These are phyloP conservation scores for Thryonomys swinderianus DNA, from an alignment of 2,113 vertebrate species.

Conservation along the genomic window DNA sequence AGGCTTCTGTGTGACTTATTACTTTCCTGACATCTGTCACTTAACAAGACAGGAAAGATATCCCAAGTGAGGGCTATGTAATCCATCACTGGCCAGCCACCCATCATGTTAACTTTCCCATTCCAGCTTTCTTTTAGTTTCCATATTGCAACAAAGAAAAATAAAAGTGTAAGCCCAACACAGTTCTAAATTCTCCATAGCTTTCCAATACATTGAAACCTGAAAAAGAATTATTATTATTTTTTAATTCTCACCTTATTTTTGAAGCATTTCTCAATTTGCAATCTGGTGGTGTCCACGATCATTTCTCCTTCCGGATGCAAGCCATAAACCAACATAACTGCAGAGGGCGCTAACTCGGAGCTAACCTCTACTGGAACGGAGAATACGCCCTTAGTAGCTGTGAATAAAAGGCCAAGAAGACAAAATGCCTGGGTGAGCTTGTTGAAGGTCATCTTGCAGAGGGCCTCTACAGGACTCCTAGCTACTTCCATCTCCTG, in stretches of 20 bases:
- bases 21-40: neutral
- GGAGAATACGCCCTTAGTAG: constrained; percentile 81
- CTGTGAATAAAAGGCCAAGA: constrained; percentile 60
- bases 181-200: neutral
- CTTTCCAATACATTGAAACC: neutral
- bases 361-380: constrained; percentile 83
- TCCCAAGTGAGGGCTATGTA: neutral
- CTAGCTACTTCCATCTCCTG: no score
- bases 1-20: neutral
- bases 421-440: neutral
- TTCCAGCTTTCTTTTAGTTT: neutral
- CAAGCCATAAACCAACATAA: constrained; percentile 87
- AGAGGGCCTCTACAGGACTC: neutral
- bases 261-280: constrained; percentile 88
- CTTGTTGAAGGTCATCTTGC: neutral
- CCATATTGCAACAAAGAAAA: neutral
- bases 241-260: constrained; percentile 85
- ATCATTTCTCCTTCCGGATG: constrained; percentile 88
- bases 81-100: no score
- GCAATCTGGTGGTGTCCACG: constrained; percentile 83
- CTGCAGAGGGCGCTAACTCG: constrained; percentile 85
- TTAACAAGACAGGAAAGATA: no score
- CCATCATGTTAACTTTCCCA: neutral
- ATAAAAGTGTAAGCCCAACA: neutral
- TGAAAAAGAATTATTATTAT: neutral